Conservation (phyloP, 2,797 vertebrate species). For the Malurus splendens region DNA sequence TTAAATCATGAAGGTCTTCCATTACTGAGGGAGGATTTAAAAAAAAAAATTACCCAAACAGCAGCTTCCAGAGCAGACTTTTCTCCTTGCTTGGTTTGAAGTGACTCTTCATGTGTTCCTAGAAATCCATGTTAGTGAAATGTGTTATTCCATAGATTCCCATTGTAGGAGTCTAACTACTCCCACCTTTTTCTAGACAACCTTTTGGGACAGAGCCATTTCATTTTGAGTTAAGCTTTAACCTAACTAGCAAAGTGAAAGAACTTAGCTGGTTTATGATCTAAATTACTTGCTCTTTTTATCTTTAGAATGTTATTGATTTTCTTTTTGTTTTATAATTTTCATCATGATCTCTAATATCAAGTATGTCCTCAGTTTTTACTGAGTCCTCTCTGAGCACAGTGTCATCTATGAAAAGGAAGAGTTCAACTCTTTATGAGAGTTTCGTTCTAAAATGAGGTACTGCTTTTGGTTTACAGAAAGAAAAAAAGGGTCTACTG, state of each 20-base stretch:
- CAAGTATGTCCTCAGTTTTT: not conserved
- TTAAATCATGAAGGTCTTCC: constrained; percentile 1
- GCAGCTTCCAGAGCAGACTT: constrained; percentile 2
- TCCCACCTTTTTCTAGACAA: not conserved
- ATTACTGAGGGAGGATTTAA: constrained; percentile 2
- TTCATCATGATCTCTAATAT: not conserved
- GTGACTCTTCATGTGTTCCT: not conserved
- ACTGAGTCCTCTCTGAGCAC: not conserved
- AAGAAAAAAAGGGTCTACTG: constrained; percentile 94
- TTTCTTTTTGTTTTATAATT: not conserved
- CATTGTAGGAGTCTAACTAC: not conserved
- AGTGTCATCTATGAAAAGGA: not conserved
- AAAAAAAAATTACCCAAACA: constrained; percentile 20
- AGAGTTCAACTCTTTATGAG: not conserved
- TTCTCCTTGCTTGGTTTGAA: not conserved
- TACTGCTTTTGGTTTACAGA: constrained; percentile 70
- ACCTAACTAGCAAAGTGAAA: not conserved
- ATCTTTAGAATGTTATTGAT: not conserved
- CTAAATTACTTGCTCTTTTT: not conserved
- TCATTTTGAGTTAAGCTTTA: not conserved
- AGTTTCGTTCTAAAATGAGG: not conserved
- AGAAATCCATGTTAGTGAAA: not conserved
- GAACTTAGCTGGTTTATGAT: not conserved
- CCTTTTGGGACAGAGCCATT: not conserved
- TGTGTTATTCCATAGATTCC: not conserved